Evolutionary conservation across 2,797 vertebrate genomes (phyloP), one percentile per base, ranked within the genome.

Genomic region (Furcifer pardalis): DNA sequence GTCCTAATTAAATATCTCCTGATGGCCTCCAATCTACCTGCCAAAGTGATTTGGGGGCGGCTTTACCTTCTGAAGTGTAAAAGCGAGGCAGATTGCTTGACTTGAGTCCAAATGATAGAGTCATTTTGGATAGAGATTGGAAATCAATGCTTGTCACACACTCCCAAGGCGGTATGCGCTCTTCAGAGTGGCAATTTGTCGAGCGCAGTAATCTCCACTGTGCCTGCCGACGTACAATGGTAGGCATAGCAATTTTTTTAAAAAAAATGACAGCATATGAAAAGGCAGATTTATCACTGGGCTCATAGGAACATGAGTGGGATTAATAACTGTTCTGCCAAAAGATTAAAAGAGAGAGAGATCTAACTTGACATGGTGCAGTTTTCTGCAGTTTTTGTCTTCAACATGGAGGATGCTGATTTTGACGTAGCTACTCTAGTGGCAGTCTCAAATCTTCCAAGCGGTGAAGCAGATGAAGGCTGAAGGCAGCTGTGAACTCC

Each of bases 91-190:
- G 95, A 95, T 94, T 93, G 93, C 91, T 84, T 91, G 89, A 92
- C 79, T 91, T 88, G 85, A 91, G 40, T 90, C 84, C 87, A 60
- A 88, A 92, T 91, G 94, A 96, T 93, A 93, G 91, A 95, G 93
- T 92, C 92, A 88, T 96, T 95, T 95, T 88, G 89, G 89, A 92
- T 88, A 84, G 68, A 92, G 94, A 95, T 92, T 94, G 93, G 92
- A 95, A 97, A 96, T 97, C 96, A 95, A 94, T 97, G 95, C 87
- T 92, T 95, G 95, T 94, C 93, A 93, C 95, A 89, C n/a, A n/a
- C n/a, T 95, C 89, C 87, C 87, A 82, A 85, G 59, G 49, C 75
- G 56, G 85, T 86, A 79, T 84, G 91, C 87, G 93, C 94, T 92
- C 93, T 95, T 94, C 89, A 92, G 89, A 88, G 89, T 90, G 84